Conservation (phyloP, 2,797 vertebrate species). For the Balearica regulorum region DNA sequence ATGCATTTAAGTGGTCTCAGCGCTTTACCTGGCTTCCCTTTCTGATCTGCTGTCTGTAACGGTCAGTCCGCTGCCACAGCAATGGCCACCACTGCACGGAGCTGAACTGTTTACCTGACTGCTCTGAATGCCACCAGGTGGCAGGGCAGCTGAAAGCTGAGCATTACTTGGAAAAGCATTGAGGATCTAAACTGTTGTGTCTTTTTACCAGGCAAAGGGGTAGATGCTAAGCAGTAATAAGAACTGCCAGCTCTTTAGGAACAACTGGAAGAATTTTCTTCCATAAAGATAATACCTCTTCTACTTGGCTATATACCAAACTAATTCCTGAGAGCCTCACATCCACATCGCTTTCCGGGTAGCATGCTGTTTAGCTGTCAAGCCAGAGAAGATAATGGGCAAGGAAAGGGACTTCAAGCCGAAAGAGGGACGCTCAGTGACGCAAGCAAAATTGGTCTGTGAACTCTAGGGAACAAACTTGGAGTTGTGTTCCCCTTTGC, state of each 20-base stretch:
- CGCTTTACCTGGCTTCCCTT: background rate
- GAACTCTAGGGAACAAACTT: background rate
- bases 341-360: background rate
- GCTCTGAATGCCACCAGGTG: background rate
- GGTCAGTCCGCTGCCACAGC: background rate
- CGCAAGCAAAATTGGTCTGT: background rate
- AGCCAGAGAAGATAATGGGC: background rate
- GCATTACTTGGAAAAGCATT: background rate
- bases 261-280: background rate
- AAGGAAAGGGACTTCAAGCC: background rate
- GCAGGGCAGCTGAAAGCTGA: background rate
- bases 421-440: background rate
- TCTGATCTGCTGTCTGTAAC: background rate
- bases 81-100: background rate
- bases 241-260: background rate
- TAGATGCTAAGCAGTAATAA: background rate
- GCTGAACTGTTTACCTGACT: background rate
- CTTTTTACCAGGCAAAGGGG: background rate
- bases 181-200: background rate
- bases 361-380: background rate
- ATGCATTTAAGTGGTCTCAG: background rate
- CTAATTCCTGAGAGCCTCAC: background rate
- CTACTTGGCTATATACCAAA: background rate
- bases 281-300: background rate
- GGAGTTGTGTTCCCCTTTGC: background rate